Percentiles rank a stretch among this genome's conserved stretches.
Evolutionary conservation across 2,797 vertebrate genomes (phyloP).

Genomic region (Dipus sagitta): DNA sequence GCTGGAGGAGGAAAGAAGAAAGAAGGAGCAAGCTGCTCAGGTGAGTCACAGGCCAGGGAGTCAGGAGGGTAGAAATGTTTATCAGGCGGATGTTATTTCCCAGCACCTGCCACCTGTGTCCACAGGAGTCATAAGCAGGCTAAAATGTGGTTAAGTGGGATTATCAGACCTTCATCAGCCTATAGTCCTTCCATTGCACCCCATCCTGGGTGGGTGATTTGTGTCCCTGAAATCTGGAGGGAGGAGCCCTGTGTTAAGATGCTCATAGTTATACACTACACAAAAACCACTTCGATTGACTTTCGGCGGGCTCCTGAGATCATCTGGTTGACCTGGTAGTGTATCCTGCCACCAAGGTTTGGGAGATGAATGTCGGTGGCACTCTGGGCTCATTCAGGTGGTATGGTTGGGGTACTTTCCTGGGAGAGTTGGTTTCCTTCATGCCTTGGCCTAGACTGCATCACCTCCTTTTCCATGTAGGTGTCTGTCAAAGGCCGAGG

Average conservation of each 20-base stretch:
- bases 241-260: neutral
- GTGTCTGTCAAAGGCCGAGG: constrained; percentile 92
- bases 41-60: constrained; percentile 81
- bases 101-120: accelerated
- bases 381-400: no score
- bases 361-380: accelerated
- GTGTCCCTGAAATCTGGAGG: neutral
- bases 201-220: neutral
- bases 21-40: constrained; percentile 94
- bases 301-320: no score
- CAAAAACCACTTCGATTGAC: accelerated
- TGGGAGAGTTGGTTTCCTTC: neutral
- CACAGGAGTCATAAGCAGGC: neutral
- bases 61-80: neutral
- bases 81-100: accelerated
- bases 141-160: neutral
- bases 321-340: neutral
- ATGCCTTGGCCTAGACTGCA: accelerated
- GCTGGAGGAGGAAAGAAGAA: constrained; percentile 96
- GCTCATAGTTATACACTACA: neutral
- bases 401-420: no score
- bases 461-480: constrained; percentile 82
- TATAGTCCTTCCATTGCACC: neutral
- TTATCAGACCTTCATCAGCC: neutral
- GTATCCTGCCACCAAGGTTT: accelerated